Evolutionary conservation across 2,888 invertebrate species (phyloP), one percentile per base, ranked within the genome.

Genomic region (Cabera pusaria): DNA sequence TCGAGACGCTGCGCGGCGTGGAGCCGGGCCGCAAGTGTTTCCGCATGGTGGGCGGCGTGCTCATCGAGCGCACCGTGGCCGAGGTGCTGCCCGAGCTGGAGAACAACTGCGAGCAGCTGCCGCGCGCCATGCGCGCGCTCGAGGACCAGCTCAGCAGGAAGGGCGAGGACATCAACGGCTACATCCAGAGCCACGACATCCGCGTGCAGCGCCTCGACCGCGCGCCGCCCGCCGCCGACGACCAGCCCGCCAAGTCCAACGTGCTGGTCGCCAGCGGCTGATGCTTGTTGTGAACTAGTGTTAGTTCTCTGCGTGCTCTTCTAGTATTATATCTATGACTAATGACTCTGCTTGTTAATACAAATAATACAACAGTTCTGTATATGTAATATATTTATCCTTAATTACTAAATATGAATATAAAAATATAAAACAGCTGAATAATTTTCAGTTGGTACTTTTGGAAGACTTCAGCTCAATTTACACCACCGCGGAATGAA

Each of bases 11-110:
- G 44, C 93, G 95, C 72, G 94, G 93, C 41, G 95, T 97, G 9
- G 96, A 96, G 67, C 92, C 92, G 6, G 92, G 92, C 32, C 92
- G 98, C 55, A 97, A 95, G 77, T 98, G 98, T 79, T 98, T 95
- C 79, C 93, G 98, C 64, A 93, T 98, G 90, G 93, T 98, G 49
- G 98, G 98, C 33, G 98, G 98, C 11, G 95, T 98, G 38, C 89
- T 98, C 34, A 96, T 97, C 49, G 98, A 98, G 84, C 91, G 96
- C 57, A 97, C 95, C 5, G 98, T 98, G 0, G 94, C 93, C 68
- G 97, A 97, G 58, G 95, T 98, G 28, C 83, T 98, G 58, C 98
- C 98, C 6, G 94, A 95, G 53, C 89, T 98, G 44, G 83, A 92
- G 49, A 91, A 91, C 51, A 98, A 97, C 78, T 92, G 92, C 71